phyloP scores from a whole-genome alignment of 2,113 vertebrate species.

The Channa argus region DNA sequence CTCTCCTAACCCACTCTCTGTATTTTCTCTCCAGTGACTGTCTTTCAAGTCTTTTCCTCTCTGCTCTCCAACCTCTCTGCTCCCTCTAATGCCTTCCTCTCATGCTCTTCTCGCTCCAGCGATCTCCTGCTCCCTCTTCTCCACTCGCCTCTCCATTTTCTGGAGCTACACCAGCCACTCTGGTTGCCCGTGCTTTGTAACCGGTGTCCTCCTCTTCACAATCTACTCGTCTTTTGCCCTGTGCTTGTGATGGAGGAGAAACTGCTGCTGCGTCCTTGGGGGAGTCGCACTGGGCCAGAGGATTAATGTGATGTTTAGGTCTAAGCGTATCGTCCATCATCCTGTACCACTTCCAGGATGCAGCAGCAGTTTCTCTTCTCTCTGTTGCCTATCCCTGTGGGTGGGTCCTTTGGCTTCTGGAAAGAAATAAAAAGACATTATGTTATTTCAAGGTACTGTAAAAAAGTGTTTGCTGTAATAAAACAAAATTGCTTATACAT shows the following conservation, averaged over 20 bases:
- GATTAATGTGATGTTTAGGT: conserved; percentile 82
- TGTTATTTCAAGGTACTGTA: conserved; percentile 30
- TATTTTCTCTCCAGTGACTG: conserved; percentile 56
- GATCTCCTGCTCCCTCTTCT: conserved; percentile 54
- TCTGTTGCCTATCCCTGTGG: conserved; percentile 55
- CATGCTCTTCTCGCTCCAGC: conserved; percentile 68
- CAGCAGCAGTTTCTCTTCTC: conserved; percentile 62
- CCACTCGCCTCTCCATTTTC: conserved; percentile 63
- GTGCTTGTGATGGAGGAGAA: conserved; percentile 66
- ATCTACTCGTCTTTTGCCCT: conserved; percentile 51
- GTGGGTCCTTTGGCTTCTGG: conserved; percentile 45
- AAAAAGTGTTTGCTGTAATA: conserved; percentile 16
- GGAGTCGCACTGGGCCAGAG: conserved; percentile 67
- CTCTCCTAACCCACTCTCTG: conserved; percentile 18
- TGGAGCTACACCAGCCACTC: conserved; percentile 59
- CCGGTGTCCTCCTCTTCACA: conserved; percentile 65
- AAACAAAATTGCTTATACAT: not conserved
- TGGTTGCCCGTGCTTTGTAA: conserved; percentile 49
- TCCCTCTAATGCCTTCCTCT: conserved; percentile 58
- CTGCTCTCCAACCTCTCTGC: conserved; percentile 46
- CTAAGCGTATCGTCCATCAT: conserved; percentile 78
- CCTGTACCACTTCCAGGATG: conserved; percentile 69
- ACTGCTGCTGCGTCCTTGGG: conserved; percentile 72
- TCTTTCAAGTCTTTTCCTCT: conserved; percentile 23
- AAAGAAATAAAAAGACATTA: conserved; percentile 52